Percentiles rank a stretch among this genome's conserved stretches.
Conservation (phyloP, 2,888 invertebrate genomes). For the Eupelmus urozonus region DNA sequence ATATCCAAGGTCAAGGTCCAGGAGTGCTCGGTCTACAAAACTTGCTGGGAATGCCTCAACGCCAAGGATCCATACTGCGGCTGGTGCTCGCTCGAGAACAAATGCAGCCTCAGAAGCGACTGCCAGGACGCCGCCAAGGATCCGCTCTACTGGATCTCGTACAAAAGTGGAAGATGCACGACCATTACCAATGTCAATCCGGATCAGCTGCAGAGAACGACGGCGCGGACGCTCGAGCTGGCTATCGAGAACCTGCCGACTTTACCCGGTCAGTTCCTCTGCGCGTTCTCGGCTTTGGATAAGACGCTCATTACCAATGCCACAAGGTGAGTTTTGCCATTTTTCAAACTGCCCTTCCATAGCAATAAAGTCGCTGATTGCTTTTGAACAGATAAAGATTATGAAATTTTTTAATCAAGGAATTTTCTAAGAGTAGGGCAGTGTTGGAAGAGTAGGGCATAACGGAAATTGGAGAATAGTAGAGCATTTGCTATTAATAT, state of each 20-base stretch:
- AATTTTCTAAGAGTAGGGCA: no score
- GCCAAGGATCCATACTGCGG: constrained; percentile 98
- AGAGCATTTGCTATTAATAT: no score
- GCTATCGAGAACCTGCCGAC: constrained; percentile 97
- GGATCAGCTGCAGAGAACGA: constrained; percentile 93
- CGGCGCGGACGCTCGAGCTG: constrained; percentile 93
- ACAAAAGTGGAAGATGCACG: constrained; percentile 97
- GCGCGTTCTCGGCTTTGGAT: constrained; percentile 95
- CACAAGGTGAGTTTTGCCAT: constrained; percentile 81
- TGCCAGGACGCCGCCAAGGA: constrained; percentile 95
- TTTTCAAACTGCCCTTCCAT: no score
- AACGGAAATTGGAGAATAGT: no score
- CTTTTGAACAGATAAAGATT: no score
- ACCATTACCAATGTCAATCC: constrained; percentile 95
- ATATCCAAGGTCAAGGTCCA: constrained; percentile 97
- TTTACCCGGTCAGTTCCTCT: constrained; percentile 91
- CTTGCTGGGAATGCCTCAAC: constrained; percentile 93
- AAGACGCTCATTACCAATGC: constrained; percentile 94
- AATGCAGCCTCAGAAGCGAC: constrained; percentile 93
- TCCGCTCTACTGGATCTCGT: constrained; percentile 96
- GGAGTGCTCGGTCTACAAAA: constrained; percentile 93
- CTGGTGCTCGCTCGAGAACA: constrained; percentile 97
- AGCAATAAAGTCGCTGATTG: no score
- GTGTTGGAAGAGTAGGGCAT: no score
- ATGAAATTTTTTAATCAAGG: no score